Conservation (phyloP, 2,888 invertebrate species). For the Pherbina coryleti region DNA sequence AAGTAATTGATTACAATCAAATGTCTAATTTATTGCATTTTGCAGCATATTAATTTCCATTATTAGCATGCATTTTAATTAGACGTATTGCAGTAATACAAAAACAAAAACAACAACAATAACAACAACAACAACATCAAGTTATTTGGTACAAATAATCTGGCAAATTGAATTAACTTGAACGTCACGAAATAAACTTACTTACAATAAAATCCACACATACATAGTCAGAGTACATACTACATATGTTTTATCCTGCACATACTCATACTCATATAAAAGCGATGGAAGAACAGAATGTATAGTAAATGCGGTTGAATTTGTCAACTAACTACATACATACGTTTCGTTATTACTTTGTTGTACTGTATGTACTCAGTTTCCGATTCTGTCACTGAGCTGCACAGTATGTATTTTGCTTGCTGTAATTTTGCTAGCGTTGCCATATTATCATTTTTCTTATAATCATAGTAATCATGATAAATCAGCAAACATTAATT, state of each 20-base stretch:
- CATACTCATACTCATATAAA: neutral
- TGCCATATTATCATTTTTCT: neutral
- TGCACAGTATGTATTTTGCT: neutral
- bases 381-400: no score
- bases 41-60: neutral
- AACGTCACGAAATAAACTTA: neutral
- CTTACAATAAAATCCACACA: neutral
- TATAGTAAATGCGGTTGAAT: neutral
- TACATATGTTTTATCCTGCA: no score
- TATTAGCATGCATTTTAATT: neutral
- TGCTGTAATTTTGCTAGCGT: neutral
- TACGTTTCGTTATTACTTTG: neutral
- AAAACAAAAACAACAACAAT: neutral
- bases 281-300: neutral
- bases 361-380: neutral
- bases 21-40: neutral
- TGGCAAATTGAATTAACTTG: neutral
- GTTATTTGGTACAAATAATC: neutral
- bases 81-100: neutral
- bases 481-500: slow-evolving; percentile 34
- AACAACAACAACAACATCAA: neutral
- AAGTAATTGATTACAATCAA: neutral
- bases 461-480: slow-evolving; percentile 11
- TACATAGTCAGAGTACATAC: neutral
- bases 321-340: neutral